Evolutionary conservation across 2,113 vertebrate species (phyloP).

Genomic region (Xiphophorus couchianus): DNA sequence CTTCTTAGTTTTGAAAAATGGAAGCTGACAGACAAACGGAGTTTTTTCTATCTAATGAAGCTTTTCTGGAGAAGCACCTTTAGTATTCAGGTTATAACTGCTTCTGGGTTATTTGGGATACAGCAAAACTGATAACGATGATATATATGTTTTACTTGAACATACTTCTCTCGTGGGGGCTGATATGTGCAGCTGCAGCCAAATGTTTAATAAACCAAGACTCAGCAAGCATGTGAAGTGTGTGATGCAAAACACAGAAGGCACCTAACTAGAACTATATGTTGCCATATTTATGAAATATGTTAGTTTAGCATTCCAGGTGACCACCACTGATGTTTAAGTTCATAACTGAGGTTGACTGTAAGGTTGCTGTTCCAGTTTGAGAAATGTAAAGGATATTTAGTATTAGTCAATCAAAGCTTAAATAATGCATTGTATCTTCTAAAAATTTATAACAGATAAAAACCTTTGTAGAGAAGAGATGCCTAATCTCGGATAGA

Average conservation of each 20-base stretch:
- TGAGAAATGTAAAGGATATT: neutral
- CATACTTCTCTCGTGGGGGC: neutral
- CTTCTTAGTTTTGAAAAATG: no score
- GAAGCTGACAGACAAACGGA: neutral
- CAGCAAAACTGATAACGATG: neutral
- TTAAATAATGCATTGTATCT: neutral
- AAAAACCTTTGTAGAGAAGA: neutral
- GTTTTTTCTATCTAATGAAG: constrained; percentile 6
- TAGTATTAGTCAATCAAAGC: neutral
- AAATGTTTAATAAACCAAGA: neutral
- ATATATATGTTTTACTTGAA: constrained; percentile 4
- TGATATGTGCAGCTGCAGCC: neutral
- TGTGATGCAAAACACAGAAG: neutral
- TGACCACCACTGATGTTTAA: neutral
- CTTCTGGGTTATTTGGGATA: constrained; percentile 4
- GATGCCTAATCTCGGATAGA: no score
- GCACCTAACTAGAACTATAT: neutral
- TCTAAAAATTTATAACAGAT: neutral
- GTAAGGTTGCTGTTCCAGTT: neutral
- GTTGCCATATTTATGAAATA: neutral
- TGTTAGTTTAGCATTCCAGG: neutral
- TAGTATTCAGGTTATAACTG: neutral
- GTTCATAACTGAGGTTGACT: neutral
- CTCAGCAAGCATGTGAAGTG: neutral
- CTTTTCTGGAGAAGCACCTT: neutral